Evolutionary conservation across 2,888 invertebrate species (phyloP), one percentile per base, ranked within the genome.

Genomic region (Pseudococcus longispinus): DNA sequence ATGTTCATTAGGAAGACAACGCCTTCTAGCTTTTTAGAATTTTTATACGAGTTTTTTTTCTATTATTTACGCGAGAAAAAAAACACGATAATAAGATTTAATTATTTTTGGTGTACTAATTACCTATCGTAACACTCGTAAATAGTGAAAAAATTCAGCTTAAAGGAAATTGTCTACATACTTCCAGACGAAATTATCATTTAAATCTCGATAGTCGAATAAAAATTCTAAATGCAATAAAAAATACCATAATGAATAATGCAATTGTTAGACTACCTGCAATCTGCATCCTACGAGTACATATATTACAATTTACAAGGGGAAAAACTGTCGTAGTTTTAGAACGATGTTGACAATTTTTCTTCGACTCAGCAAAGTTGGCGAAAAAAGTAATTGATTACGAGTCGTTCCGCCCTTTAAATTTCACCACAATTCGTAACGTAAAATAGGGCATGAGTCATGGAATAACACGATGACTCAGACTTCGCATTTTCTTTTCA

Each of bases 361-460:
- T 51, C n/a, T 13, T n/a, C n/a, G 5, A n/a, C 3, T 51, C n/a
- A 3, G n/a, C 15, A n/a, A 51, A 51, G 15, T 23, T 55, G 2
- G 6, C 6, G 20, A 23, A 60, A 60, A 23, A 23, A n/a, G 1
- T 1, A 60, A 60, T 20, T 60, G 20, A 20, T 60, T 60, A 8
- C 5, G 9, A 18, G 32, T 74, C 29, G 74, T 74, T 74, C 32
- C 29, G 32, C 15, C 32, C 18, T 74, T 32, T 37, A 29, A 74
- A 74, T 74, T 74, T 74, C 74, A 18, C 74, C 74, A 74, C 74
- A 74, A 32, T 74, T 74, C 74, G 74, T 20, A 74, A 74, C 74
- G 9, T 13, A 13, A 74, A 74, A 74, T 32, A 37, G 74, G 74
- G 74, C 74, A 74, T 74, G 74, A 74, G 74, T 74, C 74, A 74